phyloP scores from a whole-genome alignment of 2,113 vertebrate genomes.

The Nansenia antarctica region DNA sequence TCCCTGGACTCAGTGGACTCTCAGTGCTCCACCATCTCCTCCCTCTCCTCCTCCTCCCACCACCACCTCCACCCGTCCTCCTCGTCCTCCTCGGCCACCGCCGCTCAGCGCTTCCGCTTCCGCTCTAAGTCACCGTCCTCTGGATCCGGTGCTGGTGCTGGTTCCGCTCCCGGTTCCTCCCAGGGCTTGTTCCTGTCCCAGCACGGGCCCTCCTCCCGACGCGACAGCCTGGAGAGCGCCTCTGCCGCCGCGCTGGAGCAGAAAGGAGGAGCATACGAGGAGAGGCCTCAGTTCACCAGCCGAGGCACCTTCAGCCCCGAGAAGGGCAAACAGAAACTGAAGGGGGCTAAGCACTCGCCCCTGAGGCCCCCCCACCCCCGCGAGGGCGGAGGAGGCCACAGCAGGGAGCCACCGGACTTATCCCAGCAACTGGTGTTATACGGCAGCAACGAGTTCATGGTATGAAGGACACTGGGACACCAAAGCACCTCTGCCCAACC shows the following conservation, averaged over 20 bases:
- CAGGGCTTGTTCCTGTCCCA: slow-evolving; percentile 56
- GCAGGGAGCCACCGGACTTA: slow-evolving; percentile 80
- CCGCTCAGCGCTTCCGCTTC: slow-evolving; percentile 83
- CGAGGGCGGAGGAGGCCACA: slow-evolving; percentile 71
- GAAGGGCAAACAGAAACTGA: slow-evolving; percentile 92
- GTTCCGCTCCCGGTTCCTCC: slow-evolving; percentile 11
- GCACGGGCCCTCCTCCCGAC: slow-evolving; percentile 3
- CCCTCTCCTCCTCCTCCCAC: slow-evolving; percentile 72
- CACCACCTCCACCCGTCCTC: slow-evolving; percentile 77
- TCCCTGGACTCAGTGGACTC: slow-evolving; percentile 78
- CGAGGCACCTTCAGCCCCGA: slow-evolving; percentile 92
- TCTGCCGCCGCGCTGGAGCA: slow-evolving; percentile 67
- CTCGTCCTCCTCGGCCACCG: slow-evolving; percentile 70
- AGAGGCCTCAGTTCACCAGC: slow-evolving; percentile 87
- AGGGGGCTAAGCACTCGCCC: slow-evolving; percentile 80
- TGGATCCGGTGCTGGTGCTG: slow-evolving; percentile 18
- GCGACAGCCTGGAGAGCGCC: slow-evolving; percentile 34
- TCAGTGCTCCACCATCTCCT: slow-evolving; percentile 69
- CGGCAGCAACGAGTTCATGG: slow-evolving; percentile 96
- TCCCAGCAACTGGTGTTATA: slow-evolving; percentile 83
- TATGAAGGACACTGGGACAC: slow-evolving; percentile 76
- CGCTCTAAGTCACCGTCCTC: slow-evolving; percentile 83
- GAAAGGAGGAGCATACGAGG: slow-evolving; percentile 64
- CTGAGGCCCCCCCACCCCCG: slow-evolving; percentile 77
- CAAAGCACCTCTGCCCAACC: slow-evolving; percentile 39